Conservation (phyloP, 2,113 vertebrate genomes). For the Erinaceus europaeus region DNA sequence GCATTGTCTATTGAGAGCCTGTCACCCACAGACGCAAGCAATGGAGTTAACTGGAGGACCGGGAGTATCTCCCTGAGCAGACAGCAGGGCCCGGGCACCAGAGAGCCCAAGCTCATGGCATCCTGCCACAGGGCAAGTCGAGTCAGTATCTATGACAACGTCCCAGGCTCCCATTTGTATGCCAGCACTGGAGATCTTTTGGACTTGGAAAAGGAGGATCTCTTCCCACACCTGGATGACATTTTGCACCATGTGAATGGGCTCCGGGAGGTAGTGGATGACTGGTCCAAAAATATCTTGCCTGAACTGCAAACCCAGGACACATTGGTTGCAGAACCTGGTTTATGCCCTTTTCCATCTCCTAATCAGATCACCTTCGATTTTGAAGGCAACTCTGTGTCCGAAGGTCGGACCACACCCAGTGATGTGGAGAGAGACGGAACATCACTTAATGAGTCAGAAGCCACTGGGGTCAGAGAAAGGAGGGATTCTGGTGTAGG, state of each 20-base stretch:
- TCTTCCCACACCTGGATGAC: constrained; percentile 94
- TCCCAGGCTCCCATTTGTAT: constrained; percentile 95
- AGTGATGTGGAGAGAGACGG: constrained; percentile 91
- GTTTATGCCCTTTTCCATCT: constrained; percentile 74
- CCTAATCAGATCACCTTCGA: constrained; percentile 90
- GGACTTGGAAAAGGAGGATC: constrained; percentile 93
- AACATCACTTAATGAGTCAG: constrained; percentile 89
- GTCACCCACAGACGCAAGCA: constrained; percentile 81
- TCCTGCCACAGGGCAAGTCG: constrained; percentile 86
- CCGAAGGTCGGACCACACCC: constrained; percentile 89
- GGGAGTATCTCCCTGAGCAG: constrained; percentile 85
- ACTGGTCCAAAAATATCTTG: constrained; percentile 91
- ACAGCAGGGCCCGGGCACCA: constrained; percentile 75
- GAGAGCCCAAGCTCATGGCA: constrained; percentile 83
- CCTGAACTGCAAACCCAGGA: constrained; percentile 80
- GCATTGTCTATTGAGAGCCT: constrained; percentile 97
- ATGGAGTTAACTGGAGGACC: constrained; percentile 87
- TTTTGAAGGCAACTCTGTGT: constrained; percentile 92
- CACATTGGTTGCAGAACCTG: constrained; percentile 52
- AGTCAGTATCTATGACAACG: constrained; percentile 90
- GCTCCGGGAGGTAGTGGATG: constrained; percentile 92
- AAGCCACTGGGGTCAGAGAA: constrained; percentile 88
- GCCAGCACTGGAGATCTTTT: constrained; percentile 96
- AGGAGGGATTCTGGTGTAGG: constrained; percentile 97
- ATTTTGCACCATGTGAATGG: constrained; percentile 95